Evolutionary conservation across 1,140 invertebrate genomes (phyloP).

Genomic region (Trichomalopsis sarcophagae): DNA sequence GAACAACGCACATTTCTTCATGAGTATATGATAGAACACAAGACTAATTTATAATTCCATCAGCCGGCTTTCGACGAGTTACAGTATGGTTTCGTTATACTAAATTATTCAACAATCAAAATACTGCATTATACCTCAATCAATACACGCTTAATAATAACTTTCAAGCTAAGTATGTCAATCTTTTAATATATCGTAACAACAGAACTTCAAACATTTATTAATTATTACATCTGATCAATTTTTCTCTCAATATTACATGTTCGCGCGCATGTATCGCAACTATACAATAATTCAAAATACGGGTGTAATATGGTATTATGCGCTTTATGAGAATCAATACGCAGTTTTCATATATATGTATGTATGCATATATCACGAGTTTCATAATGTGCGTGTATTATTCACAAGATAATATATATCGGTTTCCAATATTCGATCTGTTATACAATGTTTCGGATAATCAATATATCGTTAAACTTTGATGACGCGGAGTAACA

Average conservation of each 20-base stretch:
- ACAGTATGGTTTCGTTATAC: no score
- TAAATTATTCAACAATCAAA: not conserved
- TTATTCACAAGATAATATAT: constrained; percentile 21
- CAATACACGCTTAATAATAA: not conserved
- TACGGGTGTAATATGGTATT: no score
- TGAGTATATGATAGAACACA: no score
- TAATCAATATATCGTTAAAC: constrained; percentile 4
- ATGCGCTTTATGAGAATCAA: no score
- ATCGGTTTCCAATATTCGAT: constrained; percentile 10
- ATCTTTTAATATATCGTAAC: not conserved
- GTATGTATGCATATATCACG: constrained; percentile 15
- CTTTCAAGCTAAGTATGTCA: not conserved
- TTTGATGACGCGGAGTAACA: constrained; percentile 2
- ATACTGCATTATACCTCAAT: not conserved
- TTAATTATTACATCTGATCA: not conserved
- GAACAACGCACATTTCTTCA: no score
- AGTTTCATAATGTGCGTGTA: constrained; percentile 24
- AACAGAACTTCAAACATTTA: not conserved
- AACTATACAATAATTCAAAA: not conserved
- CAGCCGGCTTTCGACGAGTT: not conserved
- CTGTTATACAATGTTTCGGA: not conserved
- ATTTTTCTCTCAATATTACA: not conserved
- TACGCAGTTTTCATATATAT: not conserved
- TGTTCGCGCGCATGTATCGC: not conserved
- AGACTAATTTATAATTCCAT: not conserved